These are phyloP conservation scores for Caenorhabditis sp. DNA, from an alignment of 2,888 invertebrate genomes.

Conservation along the genomic window DNA sequence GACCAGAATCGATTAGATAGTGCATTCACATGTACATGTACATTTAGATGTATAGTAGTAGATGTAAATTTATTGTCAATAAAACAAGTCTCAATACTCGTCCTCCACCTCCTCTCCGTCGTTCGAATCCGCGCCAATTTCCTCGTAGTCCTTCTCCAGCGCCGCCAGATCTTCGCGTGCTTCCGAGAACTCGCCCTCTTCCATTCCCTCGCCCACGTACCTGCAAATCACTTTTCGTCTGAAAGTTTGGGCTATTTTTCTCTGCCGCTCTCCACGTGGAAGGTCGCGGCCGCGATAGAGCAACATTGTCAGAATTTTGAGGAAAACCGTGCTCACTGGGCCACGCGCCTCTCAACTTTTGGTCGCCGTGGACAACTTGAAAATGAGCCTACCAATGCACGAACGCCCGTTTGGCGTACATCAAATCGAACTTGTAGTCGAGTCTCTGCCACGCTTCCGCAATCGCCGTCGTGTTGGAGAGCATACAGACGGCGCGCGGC, in stretches of 20 bases:
- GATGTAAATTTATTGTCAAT: background rate
- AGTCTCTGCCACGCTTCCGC: slow-evolving; percentile 89
- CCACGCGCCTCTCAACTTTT: too few species aligned
- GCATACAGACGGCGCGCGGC: slow-evolving; percentile 88
- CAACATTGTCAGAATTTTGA: too few species aligned
- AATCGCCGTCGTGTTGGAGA: slow-evolving; percentile 94
- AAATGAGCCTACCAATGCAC: slow-evolving; percentile 66
- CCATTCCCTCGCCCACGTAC: slow-evolving; percentile 81
- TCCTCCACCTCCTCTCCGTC: slow-evolving; percentile 15
- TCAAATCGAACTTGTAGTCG: slow-evolving; percentile 85
- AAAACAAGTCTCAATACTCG: slow-evolving; percentile 14
- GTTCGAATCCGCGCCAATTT: slow-evolving; percentile 56
- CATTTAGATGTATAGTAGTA: background rate
- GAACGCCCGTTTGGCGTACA: slow-evolving; percentile 84
- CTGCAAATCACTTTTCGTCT: slow-evolving; percentile 10
- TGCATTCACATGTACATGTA: background rate
- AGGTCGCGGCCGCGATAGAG: too few species aligned
- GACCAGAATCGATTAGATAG: slow-evolving; percentile 36
- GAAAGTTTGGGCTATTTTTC: too few species aligned
- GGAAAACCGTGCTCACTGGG: too few species aligned
- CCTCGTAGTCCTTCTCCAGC: slow-evolving; percentile 73
- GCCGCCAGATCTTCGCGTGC: slow-evolving; percentile 76
- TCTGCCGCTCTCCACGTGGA: too few species aligned
- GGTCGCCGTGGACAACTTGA: too few species aligned
- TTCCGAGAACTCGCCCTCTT: slow-evolving; percentile 78